A percentile compares a stretch with the other conserved stretches of the same genome.
Conservation (phyloP, 1,140 invertebrate species). For the Pogonus chalceus region DNA sequence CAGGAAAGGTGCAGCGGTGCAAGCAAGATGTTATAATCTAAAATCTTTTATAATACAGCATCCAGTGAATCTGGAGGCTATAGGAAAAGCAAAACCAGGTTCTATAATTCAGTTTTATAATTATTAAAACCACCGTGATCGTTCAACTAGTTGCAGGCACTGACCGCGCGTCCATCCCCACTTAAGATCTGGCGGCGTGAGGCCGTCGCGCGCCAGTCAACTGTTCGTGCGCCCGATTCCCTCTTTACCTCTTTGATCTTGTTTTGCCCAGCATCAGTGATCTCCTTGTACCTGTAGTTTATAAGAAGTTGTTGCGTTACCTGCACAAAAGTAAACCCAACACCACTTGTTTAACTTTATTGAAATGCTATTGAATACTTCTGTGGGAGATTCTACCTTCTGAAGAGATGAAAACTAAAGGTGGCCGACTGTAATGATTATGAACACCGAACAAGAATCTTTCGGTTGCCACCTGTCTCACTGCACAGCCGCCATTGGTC, state of each 20-base stretch:
- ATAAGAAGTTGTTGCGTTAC: no score
- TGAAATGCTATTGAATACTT: no score
- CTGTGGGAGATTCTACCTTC: background rate
- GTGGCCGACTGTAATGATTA: conserved; percentile 22
- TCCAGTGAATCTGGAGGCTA: no score
- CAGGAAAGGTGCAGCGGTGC: no score
- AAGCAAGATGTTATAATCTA: no score
- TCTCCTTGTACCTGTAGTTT: no score
- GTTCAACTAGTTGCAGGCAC: no score
- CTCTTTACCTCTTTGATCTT: background rate
- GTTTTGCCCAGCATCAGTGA: no score
- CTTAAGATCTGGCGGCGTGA: background rate
- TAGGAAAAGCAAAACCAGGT: no score
- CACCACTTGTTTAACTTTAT: no score
- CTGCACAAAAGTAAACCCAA: no score
- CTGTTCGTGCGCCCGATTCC: background rate
- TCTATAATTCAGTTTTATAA: conserved; percentile 1
- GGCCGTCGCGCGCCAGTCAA: background rate
- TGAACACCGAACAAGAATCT: conserved; percentile 24
- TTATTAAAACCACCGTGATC: conserved; percentile 1
- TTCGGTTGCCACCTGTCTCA: conserved; percentile 25
- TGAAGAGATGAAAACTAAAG: background rate
- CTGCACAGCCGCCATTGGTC: conserved; percentile 21
- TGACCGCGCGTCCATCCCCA: background rate
- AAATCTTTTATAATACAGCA: no score